These are phyloP conservation scores for Pseudomyrmex gracilis DNA, from an alignment of 1,140 invertebrate species.

Conservation along the genomic window DNA sequence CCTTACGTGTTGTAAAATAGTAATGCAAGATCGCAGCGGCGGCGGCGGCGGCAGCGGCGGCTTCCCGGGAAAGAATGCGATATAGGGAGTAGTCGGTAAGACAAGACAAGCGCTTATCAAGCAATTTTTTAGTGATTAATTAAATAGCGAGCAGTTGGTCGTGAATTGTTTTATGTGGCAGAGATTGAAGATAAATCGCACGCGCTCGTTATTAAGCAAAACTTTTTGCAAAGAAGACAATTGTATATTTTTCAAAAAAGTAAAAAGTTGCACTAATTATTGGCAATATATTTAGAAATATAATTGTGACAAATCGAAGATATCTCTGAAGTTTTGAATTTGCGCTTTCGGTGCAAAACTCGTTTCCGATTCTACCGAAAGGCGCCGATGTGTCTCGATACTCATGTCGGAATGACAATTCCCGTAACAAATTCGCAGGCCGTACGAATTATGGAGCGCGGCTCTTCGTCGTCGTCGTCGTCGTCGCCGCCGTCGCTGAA, in stretches of 20 bases:
- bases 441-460: slow-evolving; percentile 62
- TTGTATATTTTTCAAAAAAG: neutral
- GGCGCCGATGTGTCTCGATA: slow-evolving; percentile 40
- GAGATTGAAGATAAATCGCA: slow-evolving; percentile 4
- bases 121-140: slow-evolving; percentile 37
- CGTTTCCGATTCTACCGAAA: neutral
- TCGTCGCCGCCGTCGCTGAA: slow-evolving; percentile 47
- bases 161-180: neutral
- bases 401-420: slow-evolving; percentile 63
- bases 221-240: neutral
- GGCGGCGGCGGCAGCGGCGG: too few relatives aligned
- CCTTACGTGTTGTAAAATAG: slow-evolving; percentile 52
- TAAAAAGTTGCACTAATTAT: neutral
- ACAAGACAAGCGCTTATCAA: slow-evolving; percentile 32
- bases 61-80: slow-evolving; percentile 30
- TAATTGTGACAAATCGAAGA: too few relatives aligned
- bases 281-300: too few relatives aligned
- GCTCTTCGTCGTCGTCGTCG: slow-evolving; percentile 2
- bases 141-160: neutral
- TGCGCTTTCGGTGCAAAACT: neutral
- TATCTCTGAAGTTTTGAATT: neutral
- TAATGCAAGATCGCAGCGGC: slow-evolving; percentile 50
- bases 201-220: neutral
- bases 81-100: neutral
- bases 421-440: slow-evolving; percentile 65